Evolutionary conservation across 2,113 vertebrate genomes (phyloP).

Genomic region (Hippocampus abdominalis): DNA sequence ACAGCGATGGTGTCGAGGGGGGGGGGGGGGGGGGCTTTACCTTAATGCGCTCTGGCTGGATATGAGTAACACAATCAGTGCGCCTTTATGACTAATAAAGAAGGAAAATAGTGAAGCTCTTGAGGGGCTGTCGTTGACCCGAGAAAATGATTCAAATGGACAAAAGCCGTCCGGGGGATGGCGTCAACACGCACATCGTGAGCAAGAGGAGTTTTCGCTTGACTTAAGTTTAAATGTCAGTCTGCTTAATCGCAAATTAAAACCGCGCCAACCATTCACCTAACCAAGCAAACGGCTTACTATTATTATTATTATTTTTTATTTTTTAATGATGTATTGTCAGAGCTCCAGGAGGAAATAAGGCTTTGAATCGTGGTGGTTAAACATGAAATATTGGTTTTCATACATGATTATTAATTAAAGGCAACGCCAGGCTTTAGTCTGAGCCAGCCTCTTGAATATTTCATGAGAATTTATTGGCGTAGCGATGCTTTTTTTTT

Average conservation of each 20-base stretch:
- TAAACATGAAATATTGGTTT: neutral
- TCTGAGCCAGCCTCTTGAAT: neutral
- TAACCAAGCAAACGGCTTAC: neutral
- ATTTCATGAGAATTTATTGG: conserved; percentile 4
- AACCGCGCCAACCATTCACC: neutral
- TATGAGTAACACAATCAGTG: conserved; percentile 2
- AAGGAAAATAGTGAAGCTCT: neutral
- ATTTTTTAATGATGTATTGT: neutral
- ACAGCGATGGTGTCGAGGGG: neutral
- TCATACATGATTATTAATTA: conserved; percentile 3
- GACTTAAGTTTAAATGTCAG: conserved; percentile 2
- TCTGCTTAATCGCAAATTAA: neutral
- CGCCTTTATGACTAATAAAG: conserved; percentile 8
- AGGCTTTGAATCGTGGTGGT: neutral
- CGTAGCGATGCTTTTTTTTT: neutral
- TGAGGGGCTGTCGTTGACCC: neutral
- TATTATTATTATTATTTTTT: neutral
- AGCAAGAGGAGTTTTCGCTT: neutral
- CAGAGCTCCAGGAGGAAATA: neutral
- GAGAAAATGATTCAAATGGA: neutral
- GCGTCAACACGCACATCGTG: neutral
- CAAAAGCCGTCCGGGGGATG: neutral
- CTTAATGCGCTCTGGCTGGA: neutral
- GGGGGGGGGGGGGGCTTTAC: neutral
- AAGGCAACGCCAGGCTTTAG: neutral